These are phyloP conservation scores for Busseola fusca DNA, from an alignment of 2,888 invertebrate genomes.

Conservation along the genomic window DNA sequence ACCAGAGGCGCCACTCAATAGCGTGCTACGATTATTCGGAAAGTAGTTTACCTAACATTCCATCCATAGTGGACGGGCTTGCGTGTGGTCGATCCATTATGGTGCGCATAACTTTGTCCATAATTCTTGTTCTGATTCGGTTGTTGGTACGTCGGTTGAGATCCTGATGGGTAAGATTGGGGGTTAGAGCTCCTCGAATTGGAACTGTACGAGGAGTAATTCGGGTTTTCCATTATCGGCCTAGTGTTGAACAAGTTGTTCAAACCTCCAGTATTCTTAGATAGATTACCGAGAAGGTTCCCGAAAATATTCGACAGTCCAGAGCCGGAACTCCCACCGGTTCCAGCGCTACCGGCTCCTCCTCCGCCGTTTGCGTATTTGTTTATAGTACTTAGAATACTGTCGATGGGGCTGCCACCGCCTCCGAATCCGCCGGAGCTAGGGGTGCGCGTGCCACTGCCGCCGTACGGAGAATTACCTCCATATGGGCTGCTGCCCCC, in stretches of 20 bases:
- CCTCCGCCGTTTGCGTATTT: slow-evolving; percentile 72
- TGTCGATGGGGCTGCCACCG: slow-evolving; percentile 72
- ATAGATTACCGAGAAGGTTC: slow-evolving; percentile 81
- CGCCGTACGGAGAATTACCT: slow-evolving; percentile 60
- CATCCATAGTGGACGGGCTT: slow-evolving; percentile 84
- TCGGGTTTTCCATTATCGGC: slow-evolving; percentile 85
- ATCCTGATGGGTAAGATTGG: slow-evolving; percentile 82
- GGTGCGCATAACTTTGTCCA: slow-evolving; percentile 74
- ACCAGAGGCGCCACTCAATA: slow-evolving; percentile 65
- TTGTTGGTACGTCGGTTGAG: slow-evolving; percentile 75
- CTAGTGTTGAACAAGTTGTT: slow-evolving; percentile 81
- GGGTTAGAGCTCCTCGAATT: slow-evolving; percentile 81
- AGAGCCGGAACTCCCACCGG: slow-evolving; percentile 46
- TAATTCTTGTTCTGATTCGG: slow-evolving; percentile 80
- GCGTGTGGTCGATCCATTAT: slow-evolving; percentile 75
- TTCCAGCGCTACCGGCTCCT: slow-evolving; percentile 33
- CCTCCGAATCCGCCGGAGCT: slow-evolving; percentile 64
- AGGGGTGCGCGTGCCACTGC: slow-evolving; percentile 61
- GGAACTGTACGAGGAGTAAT: slow-evolving; percentile 79
- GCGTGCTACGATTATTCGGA: slow-evolving; percentile 49
- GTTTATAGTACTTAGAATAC: slow-evolving; percentile 73
- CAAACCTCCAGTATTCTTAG: slow-evolving; percentile 76
- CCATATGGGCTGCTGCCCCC: slow-evolving; percentile 63
- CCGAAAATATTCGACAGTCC: slow-evolving; percentile 69
- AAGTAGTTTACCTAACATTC: slow-evolving; percentile 85